Evolutionary conservation across 2,888 invertebrate genomes (phyloP), one percentile per base, ranked within the genome.

Genomic region (Griposia aprilina): DNA sequence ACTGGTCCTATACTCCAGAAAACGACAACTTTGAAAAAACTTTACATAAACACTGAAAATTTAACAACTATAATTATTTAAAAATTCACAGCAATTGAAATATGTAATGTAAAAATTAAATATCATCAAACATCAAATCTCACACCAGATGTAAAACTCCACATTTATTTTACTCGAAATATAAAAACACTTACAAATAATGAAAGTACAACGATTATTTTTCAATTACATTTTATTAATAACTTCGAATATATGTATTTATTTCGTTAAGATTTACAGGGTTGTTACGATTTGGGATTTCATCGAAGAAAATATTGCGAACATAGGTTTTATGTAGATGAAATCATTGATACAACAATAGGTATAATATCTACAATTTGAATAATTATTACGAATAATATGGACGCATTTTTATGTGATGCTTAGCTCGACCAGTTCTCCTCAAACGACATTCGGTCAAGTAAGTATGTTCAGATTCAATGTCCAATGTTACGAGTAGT

Each of bases 321-420:
- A 86, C 77, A 74, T 74, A 76, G 69, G 67, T 52, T 59, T 81
- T 75, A 68, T 76, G 72, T 69, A 85, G 63, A 85, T 68, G 81
- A 90, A 90, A 90, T 88, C 73, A 90, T 83, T 83, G 48, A 83
- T 88, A 89, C 74, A 89, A 89, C 84, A 90, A 88, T 88, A 87
- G 52, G 52, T 82, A 79, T 85, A 76, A 81, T 89, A 88, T 85
- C 87, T 89, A 90, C 72, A 85, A 74, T 87, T 80, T 85, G 74
- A 66, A 86, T 84, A 80, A 74, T 81, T 80, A 87, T 83, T 84
- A 84, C 72, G 76, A 86, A 83, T 85, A 84, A 79, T 79, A 82
- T 76, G 36, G 41, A 80, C 26, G 41, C 41, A 66, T 81, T 81
- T 82, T 82, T 81, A 82, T 73, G 78, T 70, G 75, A 82, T 86